These are phyloP conservation scores for Myzus persicae DNA, from an alignment of 1,140 invertebrate genomes.

Conservation along the genomic window DNA sequence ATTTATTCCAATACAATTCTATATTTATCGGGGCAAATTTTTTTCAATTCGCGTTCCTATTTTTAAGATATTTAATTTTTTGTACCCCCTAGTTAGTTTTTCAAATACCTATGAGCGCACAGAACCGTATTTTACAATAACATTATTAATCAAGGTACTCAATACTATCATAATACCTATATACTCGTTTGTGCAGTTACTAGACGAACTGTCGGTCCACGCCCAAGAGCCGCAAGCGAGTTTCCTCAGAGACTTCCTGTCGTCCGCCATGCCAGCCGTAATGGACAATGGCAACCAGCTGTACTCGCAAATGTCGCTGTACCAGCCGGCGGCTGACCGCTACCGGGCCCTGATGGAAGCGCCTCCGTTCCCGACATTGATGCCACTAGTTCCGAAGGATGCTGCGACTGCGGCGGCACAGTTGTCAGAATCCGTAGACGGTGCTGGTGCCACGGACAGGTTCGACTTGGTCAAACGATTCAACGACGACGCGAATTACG, in stretches of 20 bases:
- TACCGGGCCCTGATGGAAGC: not conserved
- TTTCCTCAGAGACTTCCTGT: conserved; percentile 32
- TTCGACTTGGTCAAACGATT: conserved; percentile 56
- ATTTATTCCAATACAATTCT: too few relatives aligned
- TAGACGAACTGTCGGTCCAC: conserved; percentile 20
- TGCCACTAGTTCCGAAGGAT: not conserved
- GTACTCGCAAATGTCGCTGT: conserved; percentile 45
- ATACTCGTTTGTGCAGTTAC: not conserved
- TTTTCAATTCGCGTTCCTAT: not conserved
- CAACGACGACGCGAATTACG: conserved; percentile 68
- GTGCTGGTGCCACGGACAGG: not conserved
- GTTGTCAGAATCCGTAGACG: not conserved
- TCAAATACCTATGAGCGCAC: not conserved
- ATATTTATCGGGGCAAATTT: too few relatives aligned
- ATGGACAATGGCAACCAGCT: conserved; percentile 48
- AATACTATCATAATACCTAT: not conserved
- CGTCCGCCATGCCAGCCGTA: not conserved
- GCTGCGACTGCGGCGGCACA: not conserved
- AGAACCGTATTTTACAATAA: too few relatives aligned
- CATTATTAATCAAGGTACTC: not conserved
- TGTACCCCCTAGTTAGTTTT: not conserved
- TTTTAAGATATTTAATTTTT: not conserved
- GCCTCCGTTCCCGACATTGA: conserved; percentile 30
- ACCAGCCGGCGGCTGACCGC: not conserved
- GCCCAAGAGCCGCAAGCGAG: not conserved